These are phyloP conservation scores for Cataglyphis albicans DNA, from an alignment of 2,888 invertebrate species.

Conservation along the genomic window DNA sequence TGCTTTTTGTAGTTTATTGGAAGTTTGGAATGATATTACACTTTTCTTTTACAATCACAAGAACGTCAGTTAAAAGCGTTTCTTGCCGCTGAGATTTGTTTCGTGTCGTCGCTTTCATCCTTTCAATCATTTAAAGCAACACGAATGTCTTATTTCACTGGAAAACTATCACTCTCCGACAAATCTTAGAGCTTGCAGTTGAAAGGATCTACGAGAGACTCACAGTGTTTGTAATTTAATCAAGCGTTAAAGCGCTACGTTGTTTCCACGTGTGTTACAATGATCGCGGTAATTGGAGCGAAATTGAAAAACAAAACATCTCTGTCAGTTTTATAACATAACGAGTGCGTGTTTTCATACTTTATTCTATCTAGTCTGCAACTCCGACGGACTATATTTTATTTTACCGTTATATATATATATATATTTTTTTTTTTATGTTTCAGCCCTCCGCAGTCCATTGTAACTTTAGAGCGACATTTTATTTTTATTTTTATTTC, in stretches of 20 bases:
- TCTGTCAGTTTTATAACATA: constrained; percentile 28
- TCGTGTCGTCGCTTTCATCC: constrained; percentile 1
- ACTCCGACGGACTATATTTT: constrained; percentile 43
- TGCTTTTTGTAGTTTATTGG: constrained; percentile 38
- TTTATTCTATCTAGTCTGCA: constrained; percentile 28
- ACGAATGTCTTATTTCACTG: neutral
- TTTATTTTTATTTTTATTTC: constrained; percentile 50
- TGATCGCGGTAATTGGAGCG: constrained; percentile 1
- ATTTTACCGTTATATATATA: constrained; percentile 23
- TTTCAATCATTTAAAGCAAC: neutral
- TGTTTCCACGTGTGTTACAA: neutral
- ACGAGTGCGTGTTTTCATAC: constrained; percentile 31
- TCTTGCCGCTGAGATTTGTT: neutral
- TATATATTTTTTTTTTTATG: constrained; percentile 28
- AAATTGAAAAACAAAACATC: constrained; percentile 17
- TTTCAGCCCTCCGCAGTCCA: constrained; percentile 31
- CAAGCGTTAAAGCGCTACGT: neutral
- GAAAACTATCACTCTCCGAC: neutral
- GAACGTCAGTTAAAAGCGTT: neutral
- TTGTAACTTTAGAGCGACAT: constrained; percentile 51
- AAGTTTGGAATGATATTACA: constrained; percentile 31
- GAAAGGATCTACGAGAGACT: neutral
- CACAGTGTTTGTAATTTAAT: neutral
- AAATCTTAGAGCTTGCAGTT: neutral
- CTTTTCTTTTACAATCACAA: constrained; percentile 24